Conservation (phyloP, 2,797 vertebrate genomes). For the Cephalopachus bancanus region DNA sequence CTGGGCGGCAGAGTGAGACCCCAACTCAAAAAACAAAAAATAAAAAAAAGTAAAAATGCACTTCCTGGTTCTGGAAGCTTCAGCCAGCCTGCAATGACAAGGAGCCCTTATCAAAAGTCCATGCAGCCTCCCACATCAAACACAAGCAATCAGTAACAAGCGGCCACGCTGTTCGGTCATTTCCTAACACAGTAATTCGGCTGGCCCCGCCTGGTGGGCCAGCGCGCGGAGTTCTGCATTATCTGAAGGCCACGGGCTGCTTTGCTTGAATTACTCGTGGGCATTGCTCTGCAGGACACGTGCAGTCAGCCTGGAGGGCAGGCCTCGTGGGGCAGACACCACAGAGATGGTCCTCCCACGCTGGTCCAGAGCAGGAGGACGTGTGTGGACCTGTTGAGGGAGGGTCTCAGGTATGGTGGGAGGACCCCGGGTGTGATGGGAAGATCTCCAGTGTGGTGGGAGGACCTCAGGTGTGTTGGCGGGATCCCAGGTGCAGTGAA, state of each 20-base stretch:
- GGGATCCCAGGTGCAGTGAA: no score
- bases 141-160: conserved; percentile 45
- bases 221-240: neutral
- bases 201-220: conserved; percentile 51
- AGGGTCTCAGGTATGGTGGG: neutral
- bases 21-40: no score
- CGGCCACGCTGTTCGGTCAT: neutral
- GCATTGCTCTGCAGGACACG: neutral
- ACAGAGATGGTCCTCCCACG: rapidly evolving
- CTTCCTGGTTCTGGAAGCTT: neutral
- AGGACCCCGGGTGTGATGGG: no score
- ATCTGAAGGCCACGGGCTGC: neutral
- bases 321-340: no score
- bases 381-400: rapidly evolving
- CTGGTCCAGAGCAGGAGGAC: neutral
- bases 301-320: neutral
- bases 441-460: no score
- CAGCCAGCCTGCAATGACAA: neutral
- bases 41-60: neutral
- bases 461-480: no score
- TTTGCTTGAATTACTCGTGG: neutral
- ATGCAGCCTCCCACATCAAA: conserved; percentile 55
- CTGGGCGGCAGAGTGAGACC: no score
- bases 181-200: conserved; percentile 9
- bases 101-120: conserved; percentile 45